Percentiles rank a stretch among this genome's conserved stretches.
phyloP scores from a whole-genome alignment of 1,140 invertebrate species.

The Leptestheria dahalacensis region DNA sequence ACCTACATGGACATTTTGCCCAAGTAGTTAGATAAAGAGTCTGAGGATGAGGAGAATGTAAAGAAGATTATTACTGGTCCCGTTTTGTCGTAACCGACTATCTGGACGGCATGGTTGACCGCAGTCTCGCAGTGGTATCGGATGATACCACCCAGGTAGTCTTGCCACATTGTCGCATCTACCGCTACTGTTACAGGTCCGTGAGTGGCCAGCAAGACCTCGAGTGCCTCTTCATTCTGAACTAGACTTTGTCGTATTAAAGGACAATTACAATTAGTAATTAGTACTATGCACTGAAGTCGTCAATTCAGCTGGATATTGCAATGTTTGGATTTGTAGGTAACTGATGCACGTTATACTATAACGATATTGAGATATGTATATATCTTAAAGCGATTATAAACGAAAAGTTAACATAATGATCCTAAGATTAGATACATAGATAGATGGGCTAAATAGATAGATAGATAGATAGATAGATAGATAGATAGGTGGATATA shows the following conservation, averaged over 20 bases:
- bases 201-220: constrained; percentile 42
- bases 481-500: background rate
- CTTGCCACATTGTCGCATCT: constrained; percentile 72
- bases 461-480: no score
- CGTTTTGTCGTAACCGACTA: constrained; percentile 66
- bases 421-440: no score
- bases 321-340: no score
- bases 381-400: no score
- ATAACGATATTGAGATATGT: no score
- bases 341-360: no score
- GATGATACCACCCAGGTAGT: constrained; percentile 72
- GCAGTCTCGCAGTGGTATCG: constrained; percentile 52
- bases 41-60: background rate
- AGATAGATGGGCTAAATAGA: no score
- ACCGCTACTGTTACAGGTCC: constrained; percentile 65
- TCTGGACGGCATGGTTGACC: constrained; percentile 61
- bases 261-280: no score
- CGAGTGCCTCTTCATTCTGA: constrained; percentile 45
- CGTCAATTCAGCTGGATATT: no score
- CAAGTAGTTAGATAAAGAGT: no score
- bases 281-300: no score
- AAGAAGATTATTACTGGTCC: constrained; percentile 25
- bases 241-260: constrained; percentile 38
- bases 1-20: constrained; percentile 29
- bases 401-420: no score